Conservation (phyloP, 2,113 vertebrate species). For the Phalacrocorax aristotelis region DNA sequence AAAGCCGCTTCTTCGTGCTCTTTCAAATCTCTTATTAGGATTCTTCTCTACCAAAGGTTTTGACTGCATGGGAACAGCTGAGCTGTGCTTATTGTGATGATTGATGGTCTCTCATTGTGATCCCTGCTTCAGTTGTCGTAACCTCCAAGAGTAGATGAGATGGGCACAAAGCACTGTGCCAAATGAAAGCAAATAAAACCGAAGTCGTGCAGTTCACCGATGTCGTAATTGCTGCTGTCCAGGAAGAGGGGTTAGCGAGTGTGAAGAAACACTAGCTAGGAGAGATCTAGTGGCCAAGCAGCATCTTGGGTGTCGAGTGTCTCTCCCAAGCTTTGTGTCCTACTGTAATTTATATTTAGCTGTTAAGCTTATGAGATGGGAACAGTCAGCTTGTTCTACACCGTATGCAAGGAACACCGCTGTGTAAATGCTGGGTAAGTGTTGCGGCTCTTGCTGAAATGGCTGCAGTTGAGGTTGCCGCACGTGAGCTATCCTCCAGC, state of each 20-base stretch:
- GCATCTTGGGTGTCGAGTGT: slow-evolving; percentile 10
- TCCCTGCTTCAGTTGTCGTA: background rate
- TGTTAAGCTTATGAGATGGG: background rate
- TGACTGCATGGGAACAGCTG: background rate
- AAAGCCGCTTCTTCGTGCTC: background rate
- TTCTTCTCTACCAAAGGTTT: background rate
- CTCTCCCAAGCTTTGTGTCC: slow-evolving; percentile 14
- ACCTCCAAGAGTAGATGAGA: background rate
- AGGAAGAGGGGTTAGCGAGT: slow-evolving; percentile 44
- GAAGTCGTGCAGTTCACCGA: background rate
- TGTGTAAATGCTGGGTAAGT: background rate
- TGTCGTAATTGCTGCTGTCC: background rate
- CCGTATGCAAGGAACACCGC: background rate
- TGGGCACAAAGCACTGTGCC: background rate
- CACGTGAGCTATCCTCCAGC: background rate
- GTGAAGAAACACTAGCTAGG: slow-evolving; percentile 1
- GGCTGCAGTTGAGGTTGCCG: background rate
- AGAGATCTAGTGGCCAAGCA: background rate
- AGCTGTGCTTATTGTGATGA: background rate
- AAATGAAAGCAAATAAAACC: slow-evolving; percentile 12
- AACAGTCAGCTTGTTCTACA: background rate
- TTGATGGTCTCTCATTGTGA: background rate
- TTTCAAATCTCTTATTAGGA: background rate
- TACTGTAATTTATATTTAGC: slow-evolving; percentile 51
- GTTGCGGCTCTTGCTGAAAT: background rate